These are phyloP conservation scores for Anomalospiza imberbis DNA, from an alignment of 2,797 vertebrate species.

Conservation along the genomic window DNA sequence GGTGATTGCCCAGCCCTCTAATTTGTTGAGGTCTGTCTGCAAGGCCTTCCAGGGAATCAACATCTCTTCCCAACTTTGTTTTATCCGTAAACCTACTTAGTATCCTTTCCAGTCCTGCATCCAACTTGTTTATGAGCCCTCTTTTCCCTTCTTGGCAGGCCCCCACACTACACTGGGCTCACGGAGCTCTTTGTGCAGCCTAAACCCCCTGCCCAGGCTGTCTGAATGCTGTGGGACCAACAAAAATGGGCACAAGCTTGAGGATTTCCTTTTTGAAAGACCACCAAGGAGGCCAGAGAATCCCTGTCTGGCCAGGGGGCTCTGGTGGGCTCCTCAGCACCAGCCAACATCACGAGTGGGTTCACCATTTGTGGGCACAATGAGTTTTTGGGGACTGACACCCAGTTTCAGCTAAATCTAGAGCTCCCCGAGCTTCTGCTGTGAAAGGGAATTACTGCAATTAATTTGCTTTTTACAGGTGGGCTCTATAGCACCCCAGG, in stretches of 20 bases:
- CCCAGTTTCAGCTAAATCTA: rapidly evolving
- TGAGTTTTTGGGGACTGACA: neutral
- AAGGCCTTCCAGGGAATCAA: neutral
- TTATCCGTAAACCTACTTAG: neutral
- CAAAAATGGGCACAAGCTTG: rapidly evolving
- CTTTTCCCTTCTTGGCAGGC: no score
- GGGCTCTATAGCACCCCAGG: rapidly evolving
- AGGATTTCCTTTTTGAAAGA: neutral
- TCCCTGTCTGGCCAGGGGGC: rapidly evolving
- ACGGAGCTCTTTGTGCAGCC: rapidly evolving
- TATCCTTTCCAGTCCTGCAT: neutral
- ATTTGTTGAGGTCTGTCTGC: neutral
- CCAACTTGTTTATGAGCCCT: rapidly evolving
- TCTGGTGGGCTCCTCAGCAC: neutral
- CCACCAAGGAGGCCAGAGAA: no score
- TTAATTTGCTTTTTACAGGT: neutral
- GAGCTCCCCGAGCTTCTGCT: neutral
- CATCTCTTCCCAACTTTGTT: neutral
- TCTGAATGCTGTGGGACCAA: neutral
- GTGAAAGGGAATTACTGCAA: neutral
- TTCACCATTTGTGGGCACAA: rapidly evolving
- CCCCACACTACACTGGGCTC: rapidly evolving
- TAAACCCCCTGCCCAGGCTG: rapidly evolving
- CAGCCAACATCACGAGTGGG: rapidly evolving
- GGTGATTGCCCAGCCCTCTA: neutral